A percentile compares a stretch with the other conserved stretches of the same genome.
phyloP scores from a whole-genome alignment of 2,113 vertebrate genomes.

The Lasiurus borealis region DNA sequence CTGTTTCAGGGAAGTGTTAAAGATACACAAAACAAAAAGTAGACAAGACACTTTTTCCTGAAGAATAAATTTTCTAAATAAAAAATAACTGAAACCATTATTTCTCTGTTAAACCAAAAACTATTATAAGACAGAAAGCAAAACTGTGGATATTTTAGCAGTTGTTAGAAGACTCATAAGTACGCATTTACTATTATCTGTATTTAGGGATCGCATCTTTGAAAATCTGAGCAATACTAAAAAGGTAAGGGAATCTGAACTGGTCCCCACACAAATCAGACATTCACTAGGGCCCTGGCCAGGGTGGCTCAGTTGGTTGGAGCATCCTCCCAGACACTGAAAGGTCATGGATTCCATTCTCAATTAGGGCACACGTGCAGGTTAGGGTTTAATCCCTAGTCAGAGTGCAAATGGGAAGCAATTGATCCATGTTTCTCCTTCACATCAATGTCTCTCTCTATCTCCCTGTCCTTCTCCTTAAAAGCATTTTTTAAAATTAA shows the following conservation, averaged over 20 bases:
- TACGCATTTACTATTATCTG: background rate
- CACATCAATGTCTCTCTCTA: background rate
- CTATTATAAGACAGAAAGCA: background rate
- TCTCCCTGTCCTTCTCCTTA: background rate
- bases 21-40: background rate
- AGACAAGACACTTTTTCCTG: background rate
- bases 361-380: no score
- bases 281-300: background rate
- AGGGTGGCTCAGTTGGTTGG: no score
- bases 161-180: background rate
- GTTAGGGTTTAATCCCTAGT: no score
- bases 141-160: background rate
- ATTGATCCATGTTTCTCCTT: no score
- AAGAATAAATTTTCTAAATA: background rate
- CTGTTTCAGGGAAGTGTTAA: background rate
- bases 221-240: background rate
- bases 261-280: background rate
- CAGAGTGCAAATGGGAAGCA: no score
- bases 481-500: background rate
- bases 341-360: no score
- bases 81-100: background rate
- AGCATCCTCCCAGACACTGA: no score
- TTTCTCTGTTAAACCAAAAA: background rate
- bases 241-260: background rate
- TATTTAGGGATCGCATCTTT: fast-evolving